These are phyloP conservation scores for Odontamblyopus rebecca DNA, from an alignment of 2,797 vertebrate genomes.

Conservation along the genomic window DNA sequence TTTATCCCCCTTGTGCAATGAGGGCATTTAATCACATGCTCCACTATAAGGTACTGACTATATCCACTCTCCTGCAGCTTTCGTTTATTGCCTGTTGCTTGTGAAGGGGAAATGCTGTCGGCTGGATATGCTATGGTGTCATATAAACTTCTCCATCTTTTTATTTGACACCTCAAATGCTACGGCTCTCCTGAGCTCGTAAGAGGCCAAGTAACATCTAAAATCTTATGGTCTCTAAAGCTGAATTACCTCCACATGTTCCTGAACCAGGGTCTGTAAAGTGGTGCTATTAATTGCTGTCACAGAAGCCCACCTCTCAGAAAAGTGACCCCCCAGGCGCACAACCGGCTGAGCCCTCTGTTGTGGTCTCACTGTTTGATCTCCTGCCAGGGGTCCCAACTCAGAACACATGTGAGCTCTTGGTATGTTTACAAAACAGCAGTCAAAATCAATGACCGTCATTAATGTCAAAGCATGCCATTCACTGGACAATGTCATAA, in stretches of 20 bases:
- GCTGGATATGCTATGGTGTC: too few species aligned
- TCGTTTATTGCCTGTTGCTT: slow-evolving; percentile 13
- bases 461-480: slow-evolving; percentile 54
- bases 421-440: slow-evolving; percentile 67
- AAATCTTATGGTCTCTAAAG: slow-evolving; percentile 22
- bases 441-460: slow-evolving; percentile 62
- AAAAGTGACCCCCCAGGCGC: slow-evolving; percentile 34
- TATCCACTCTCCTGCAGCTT: slow-evolving; percentile 16
- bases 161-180: too few species aligned
- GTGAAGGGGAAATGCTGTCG: too few species aligned
- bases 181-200: too few species aligned
- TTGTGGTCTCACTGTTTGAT: slow-evolving; percentile 74
- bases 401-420: slow-evolving; percentile 72
- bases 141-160: too few species aligned
- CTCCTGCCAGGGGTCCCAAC: slow-evolving; percentile 68
- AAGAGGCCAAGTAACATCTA: too few species aligned
- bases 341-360: slow-evolving; percentile 53
- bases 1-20: too few species aligned
- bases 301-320: slow-evolving; percentile 53
- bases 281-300: slow-evolving; percentile 65
- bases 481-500: slow-evolving; percentile 58
- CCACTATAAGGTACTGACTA: neutral
- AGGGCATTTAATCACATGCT: too few species aligned
- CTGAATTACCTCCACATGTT: slow-evolving; percentile 53
- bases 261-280: slow-evolving; percentile 65